Percentiles rank a stretch among this genome's conserved stretches.
Evolutionary conservation across 2,888 invertebrate genomes (phyloP).

Genomic region (Neoitamus cyanurus): DNA sequence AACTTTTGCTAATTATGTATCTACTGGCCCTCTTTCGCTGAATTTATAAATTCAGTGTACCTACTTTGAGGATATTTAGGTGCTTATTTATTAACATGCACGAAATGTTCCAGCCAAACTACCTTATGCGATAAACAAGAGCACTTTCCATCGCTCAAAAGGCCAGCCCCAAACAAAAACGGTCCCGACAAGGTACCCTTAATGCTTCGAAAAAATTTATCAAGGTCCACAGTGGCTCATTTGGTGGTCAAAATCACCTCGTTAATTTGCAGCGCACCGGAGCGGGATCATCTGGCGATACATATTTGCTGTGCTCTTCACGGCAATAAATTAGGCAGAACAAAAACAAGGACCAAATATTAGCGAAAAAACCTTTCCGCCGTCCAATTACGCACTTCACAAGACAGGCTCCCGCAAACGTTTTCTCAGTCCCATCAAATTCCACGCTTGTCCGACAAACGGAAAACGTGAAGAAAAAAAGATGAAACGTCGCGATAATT

Average conservation of each 20-base stretch:
- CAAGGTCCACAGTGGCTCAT: not conserved
- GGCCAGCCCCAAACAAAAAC: not conserved
- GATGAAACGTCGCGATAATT: constrained; percentile 14
- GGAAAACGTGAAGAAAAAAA: not conserved
- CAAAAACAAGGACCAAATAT: not conserved
- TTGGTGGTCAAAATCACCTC: not conserved
- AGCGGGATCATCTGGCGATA: not conserved
- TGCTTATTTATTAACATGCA: not conserved
- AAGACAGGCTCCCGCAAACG: not conserved
- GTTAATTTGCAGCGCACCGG: not conserved
- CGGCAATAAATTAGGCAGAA: not conserved
- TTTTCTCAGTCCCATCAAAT: not conserved
- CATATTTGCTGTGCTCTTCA: not conserved
- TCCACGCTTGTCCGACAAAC: not conserved
- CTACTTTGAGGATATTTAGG: no score
- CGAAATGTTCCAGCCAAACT: not conserved
- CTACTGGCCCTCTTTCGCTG: no score
- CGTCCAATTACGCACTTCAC: not conserved
- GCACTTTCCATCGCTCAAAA: not conserved
- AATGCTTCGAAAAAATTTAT: not conserved
- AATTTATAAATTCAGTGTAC: no score
- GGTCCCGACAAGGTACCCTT: not conserved
- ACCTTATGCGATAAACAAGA: not conserved
- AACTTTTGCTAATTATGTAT: no score
- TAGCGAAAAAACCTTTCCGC: not conserved